These are phyloP conservation scores for Caenorhabditis becei DNA, from an alignment of 2,888 invertebrate species.

Conservation along the genomic window DNA sequence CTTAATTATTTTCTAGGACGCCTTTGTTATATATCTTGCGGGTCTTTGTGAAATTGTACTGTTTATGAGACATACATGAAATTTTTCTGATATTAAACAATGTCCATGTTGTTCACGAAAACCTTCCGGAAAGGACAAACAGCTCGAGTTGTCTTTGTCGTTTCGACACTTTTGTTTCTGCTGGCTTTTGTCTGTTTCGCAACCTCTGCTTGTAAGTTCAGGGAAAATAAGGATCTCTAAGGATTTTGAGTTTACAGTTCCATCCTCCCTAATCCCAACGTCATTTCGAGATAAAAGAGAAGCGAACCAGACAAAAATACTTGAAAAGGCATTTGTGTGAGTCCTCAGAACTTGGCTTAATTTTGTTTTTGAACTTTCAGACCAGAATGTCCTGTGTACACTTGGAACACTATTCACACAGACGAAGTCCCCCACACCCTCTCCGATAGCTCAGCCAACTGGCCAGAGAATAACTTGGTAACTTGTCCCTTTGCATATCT, in stretches of 20 bases:
- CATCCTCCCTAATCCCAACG: not conserved
- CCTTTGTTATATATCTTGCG: no score
- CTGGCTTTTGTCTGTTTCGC: conserved; percentile 21
- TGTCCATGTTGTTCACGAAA: not conserved
- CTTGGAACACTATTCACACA: conserved; percentile 23
- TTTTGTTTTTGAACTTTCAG: not conserved
- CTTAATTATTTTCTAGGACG: no score
- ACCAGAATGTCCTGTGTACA: conserved; percentile 17
- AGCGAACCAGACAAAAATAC: not conserved
- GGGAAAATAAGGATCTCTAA: no score
- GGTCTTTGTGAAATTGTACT: no score
- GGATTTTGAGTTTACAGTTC: conserved; percentile 12
- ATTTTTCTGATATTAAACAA: no score
- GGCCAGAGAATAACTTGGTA: not conserved
- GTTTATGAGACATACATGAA: no score
- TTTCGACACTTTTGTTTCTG: conserved; percentile 12
- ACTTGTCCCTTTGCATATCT: no score
- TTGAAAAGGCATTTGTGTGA: conserved; percentile 5
- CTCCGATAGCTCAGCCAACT: not conserved
- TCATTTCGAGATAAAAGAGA: not conserved
- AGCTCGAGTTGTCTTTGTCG: not conserved
- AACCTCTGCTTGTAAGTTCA: conserved; percentile 17
- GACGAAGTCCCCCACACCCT: conserved; percentile 12
- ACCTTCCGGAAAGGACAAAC: not conserved
- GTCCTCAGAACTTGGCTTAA: not conserved